Evolutionary conservation across 1,140 invertebrate genomes (phyloP).

Genomic region (Halyomorpha halys): DNA sequence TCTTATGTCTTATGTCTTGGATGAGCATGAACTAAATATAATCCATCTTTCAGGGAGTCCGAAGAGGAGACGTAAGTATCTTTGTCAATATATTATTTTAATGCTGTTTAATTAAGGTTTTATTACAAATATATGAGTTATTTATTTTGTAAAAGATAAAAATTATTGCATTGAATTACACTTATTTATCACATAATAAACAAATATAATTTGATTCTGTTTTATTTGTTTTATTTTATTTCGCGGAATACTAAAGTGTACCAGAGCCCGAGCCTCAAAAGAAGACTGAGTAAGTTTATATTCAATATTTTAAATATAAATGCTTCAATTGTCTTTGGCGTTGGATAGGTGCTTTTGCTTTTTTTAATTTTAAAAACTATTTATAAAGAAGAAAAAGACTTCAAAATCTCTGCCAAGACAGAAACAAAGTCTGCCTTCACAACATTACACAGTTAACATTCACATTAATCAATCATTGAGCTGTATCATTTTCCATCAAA

Average conservation of each 20-base stretch:
- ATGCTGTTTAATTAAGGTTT: too few relatives aligned
- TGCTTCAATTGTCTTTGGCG: not conserved
- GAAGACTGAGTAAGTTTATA: slow-evolving; percentile 31
- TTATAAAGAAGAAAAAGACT: slow-evolving; percentile 2
- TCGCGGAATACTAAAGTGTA: slow-evolving; percentile 25
- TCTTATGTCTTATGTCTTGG: not conserved
- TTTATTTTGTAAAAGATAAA: too few relatives aligned
- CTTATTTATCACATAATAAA: too few relatives aligned
- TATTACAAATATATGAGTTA: too few relatives aligned
- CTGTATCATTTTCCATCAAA: too few relatives aligned
- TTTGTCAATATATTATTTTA: not conserved
- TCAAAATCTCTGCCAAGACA: too few relatives aligned
- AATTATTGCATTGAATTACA: too few relatives aligned
- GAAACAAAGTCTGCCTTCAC: too few relatives aligned
- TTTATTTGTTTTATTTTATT: slow-evolving; percentile 25
- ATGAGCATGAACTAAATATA: slow-evolving; percentile 10
- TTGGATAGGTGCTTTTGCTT: slow-evolving; percentile 12
- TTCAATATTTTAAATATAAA: not conserved
- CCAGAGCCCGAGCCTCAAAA: slow-evolving; percentile 31
- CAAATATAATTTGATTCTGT: slow-evolving; percentile 21
- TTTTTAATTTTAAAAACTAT: not conserved
- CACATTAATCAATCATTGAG: too few relatives aligned
- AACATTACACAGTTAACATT: too few relatives aligned
- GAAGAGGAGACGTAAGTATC: slow-evolving; percentile 33
- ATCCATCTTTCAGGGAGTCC: slow-evolving; percentile 30